Evolutionary conservation across 2,113 vertebrate species (phyloP).

Genomic region (Limanda limanda): DNA sequence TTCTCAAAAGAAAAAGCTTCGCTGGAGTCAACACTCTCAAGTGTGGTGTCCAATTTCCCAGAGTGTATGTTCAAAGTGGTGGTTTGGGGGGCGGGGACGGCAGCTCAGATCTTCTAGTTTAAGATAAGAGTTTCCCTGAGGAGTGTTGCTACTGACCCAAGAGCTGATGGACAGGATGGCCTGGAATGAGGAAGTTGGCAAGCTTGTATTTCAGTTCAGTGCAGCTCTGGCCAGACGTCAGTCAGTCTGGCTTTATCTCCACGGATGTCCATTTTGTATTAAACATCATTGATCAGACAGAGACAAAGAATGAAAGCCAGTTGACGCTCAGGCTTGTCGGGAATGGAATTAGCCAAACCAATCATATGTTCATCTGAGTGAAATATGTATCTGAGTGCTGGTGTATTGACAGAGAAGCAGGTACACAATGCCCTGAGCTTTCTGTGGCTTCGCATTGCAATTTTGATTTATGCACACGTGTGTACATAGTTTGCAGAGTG

Average conservation of each 20-base stretch:
- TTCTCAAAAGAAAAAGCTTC: slow-evolving; percentile 26
- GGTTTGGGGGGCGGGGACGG: slow-evolving; percentile 26
- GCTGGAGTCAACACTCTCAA: slow-evolving; percentile 35
- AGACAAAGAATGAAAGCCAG: slow-evolving; percentile 16
- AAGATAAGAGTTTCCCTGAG: slow-evolving; percentile 65
- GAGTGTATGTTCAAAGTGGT: slow-evolving; percentile 51
- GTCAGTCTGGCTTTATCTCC: slow-evolving; percentile 39
- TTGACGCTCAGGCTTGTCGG: neutral
- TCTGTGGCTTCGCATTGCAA: slow-evolving; percentile 52
- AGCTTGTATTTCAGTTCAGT: slow-evolving; percentile 40
- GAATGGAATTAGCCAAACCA: slow-evolving; percentile 5
- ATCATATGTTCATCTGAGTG: slow-evolving; percentile 24
- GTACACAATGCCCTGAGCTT: slow-evolving; percentile 58
- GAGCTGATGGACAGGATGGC: slow-evolving; percentile 48
- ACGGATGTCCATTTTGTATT: slow-evolving; percentile 39
- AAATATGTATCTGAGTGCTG: neutral
- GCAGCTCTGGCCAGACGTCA: slow-evolving; percentile 39
- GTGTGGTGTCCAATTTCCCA: slow-evolving; percentile 57
- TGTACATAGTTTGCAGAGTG: slow-evolving; percentile 41
- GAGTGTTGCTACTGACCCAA: slow-evolving; percentile 25
- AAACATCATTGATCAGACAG: slow-evolving; percentile 21
- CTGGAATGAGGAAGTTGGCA: slow-evolving; percentile 52
- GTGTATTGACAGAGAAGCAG: slow-evolving; percentile 16
- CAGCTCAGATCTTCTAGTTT: slow-evolving; percentile 45
- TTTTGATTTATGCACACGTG: slow-evolving; percentile 54